Evolutionary conservation across 2,797 vertebrate species (phyloP).

Genomic region (Prionace glauca): DNA sequence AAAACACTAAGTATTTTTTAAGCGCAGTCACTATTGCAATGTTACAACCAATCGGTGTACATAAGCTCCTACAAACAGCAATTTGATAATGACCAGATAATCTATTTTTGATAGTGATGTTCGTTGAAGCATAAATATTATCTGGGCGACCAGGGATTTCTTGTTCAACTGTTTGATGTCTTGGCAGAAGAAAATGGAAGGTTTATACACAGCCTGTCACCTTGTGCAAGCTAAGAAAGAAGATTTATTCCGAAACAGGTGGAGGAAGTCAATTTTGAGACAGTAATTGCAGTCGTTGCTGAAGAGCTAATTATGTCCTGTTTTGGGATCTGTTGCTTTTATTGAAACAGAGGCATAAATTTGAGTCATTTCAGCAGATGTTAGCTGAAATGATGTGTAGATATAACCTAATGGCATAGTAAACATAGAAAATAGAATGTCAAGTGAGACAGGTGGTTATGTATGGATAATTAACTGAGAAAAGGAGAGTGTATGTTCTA

Average conservation of each 20-base stretch:
- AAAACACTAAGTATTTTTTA: background rate
- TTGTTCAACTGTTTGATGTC: background rate
- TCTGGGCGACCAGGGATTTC: background rate
- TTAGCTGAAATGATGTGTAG: background rate
- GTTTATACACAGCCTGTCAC: background rate
- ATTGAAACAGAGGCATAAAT: conserved; percentile 10
- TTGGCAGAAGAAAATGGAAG: background rate
- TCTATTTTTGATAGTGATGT: background rate
- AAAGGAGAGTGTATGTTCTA: background rate
- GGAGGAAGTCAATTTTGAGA: background rate
- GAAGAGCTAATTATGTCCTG: background rate
- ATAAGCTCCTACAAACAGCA: background rate
- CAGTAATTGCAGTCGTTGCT: background rate
- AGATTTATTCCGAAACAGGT: background rate
- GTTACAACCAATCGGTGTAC: background rate
- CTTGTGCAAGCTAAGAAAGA: background rate
- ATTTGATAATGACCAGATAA: background rate
- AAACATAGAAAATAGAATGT: background rate
- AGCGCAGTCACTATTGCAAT: background rate
- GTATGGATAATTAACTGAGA: background rate
- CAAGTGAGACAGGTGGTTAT: background rate
- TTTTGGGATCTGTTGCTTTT: conserved; percentile 18
- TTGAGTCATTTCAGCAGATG: conserved; percentile 26
- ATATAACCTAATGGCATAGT: background rate
- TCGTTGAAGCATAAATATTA: background rate